These are phyloP conservation scores for Oxystoma pomonae DNA, from an alignment of 2,888 invertebrate species.

Conservation along the genomic window DNA sequence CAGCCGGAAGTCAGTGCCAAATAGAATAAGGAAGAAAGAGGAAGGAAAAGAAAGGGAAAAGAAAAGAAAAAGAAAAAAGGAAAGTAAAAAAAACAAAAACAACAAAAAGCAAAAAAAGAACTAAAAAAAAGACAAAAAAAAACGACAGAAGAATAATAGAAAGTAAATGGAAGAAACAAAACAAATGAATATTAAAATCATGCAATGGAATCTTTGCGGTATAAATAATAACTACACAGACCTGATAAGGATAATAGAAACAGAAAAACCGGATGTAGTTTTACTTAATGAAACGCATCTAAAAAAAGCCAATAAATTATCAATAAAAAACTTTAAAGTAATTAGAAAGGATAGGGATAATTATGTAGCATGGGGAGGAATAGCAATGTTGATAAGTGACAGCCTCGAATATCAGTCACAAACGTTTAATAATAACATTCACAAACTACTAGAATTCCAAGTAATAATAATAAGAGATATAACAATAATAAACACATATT, in stretches of 20 bases:
- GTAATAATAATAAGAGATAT: background rate
- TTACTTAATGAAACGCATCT: background rate
- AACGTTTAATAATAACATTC: background rate
- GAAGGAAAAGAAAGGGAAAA: too few species aligned
- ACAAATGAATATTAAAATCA: background rate
- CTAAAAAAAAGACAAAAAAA: too few species aligned
- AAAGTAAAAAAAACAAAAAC: too few species aligned
- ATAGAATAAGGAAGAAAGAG: too few species aligned
- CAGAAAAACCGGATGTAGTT: background rate
- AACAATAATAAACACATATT: background rate
- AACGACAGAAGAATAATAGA: too few species aligned
- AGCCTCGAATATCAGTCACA: too few species aligned
- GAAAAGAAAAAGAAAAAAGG: too few species aligned
- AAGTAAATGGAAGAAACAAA: too few species aligned
- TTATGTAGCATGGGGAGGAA: background rate
- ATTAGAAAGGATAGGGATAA: background rate
- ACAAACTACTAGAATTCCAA: background rate
- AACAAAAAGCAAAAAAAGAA: too few species aligned
- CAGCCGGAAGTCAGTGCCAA: too few species aligned
- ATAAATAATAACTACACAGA: background rate
- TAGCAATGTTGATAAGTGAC: background rate
- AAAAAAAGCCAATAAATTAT: background rate
- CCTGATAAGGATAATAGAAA: background rate
- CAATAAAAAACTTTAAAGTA: background rate
- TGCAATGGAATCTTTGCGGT: background rate